phyloP scores from a whole-genome alignment of 2,113 vertebrate species.

The Indri indri region DNA sequence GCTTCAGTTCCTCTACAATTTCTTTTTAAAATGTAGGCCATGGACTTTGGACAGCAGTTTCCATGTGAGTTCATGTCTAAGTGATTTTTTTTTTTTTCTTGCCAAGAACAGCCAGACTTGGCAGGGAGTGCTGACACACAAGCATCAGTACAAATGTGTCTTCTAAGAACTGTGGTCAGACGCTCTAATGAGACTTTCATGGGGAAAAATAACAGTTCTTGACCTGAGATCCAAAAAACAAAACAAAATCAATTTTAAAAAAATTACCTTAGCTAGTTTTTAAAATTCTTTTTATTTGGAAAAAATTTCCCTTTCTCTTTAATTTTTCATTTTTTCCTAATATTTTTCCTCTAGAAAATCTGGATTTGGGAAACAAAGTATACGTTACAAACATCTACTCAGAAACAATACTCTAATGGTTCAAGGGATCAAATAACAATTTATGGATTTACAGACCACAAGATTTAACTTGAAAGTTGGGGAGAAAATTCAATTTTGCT shows the following conservation, averaged over 20 bases:
- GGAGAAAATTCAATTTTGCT: not conserved
- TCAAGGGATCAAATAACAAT: not conserved
- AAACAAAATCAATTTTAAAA: not conserved
- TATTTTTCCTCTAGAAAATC: not conserved
- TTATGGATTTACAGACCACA: not conserved
- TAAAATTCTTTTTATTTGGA: not conserved
- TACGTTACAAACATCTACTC: not conserved
- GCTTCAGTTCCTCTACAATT: slow-evolving; percentile 60
- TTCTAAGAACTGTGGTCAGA: slow-evolving; percentile 74
- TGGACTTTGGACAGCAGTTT: slow-evolving; percentile 65
- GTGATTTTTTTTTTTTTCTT: slow-evolving; percentile 55
- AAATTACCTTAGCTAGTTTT: not conserved
- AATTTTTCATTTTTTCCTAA: not conserved
- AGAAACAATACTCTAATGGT: not conserved
- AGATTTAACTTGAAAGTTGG: not conserved
- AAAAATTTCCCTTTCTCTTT: not conserved
- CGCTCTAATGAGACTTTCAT: slow-evolving; percentile 43
- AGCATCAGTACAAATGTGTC: slow-evolving; percentile 46
- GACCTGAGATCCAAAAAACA: slow-evolving; percentile 60
- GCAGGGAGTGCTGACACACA: slow-evolving; percentile 62
- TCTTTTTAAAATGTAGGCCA: slow-evolving; percentile 61
- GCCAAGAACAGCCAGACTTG: slow-evolving; percentile 76
- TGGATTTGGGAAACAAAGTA: not conserved
- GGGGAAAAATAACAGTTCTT: slow-evolving; percentile 40
- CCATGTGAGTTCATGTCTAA: slow-evolving; percentile 68